phyloP scores from a whole-genome alignment of 2,888 invertebrate genomes.

The Petrolisthes manimaculis region DNA sequence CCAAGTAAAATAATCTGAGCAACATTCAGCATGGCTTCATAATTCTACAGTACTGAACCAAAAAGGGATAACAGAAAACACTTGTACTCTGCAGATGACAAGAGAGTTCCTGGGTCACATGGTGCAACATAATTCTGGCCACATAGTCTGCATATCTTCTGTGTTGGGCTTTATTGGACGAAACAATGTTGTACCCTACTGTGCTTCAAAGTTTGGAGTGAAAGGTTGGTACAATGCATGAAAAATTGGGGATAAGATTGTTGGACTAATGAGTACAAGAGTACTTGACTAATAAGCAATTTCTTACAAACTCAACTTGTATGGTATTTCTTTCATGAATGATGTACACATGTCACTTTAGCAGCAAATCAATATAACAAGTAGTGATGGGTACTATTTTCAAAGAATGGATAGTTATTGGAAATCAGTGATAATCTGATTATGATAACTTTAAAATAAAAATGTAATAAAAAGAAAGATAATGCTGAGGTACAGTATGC shows the following conservation, averaged over 20 bases:
- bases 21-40: not conserved
- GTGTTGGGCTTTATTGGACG: constrained; percentile 66
- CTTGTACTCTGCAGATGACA: constrained; percentile 59
- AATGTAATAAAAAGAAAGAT: too few species aligned
- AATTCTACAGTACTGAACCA: not conserved
- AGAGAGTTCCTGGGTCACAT: constrained; percentile 67
- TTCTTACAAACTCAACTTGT: too few species aligned
- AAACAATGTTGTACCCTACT: constrained; percentile 66
- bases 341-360: too few species aligned
- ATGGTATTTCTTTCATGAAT: too few species aligned
- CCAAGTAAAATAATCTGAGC: not conserved
- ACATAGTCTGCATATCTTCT: constrained; percentile 67
- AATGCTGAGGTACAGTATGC: too few species aligned
- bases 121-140: constrained; percentile 66
- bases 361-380: too few species aligned
- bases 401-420: too few species aligned
- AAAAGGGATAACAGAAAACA: too few species aligned
- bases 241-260: not conserved
- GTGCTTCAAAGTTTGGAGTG: constrained; percentile 69
- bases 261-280: not conserved
- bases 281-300: too few species aligned
- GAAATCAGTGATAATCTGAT: too few species aligned
- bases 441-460: too few species aligned
- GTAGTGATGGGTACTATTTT: too few species aligned
- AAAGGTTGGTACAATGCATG: constrained; percentile 66